Evolutionary conservation across 2,888 invertebrate species (phyloP).

Genomic region (Nasonovia ribisnigri): DNA sequence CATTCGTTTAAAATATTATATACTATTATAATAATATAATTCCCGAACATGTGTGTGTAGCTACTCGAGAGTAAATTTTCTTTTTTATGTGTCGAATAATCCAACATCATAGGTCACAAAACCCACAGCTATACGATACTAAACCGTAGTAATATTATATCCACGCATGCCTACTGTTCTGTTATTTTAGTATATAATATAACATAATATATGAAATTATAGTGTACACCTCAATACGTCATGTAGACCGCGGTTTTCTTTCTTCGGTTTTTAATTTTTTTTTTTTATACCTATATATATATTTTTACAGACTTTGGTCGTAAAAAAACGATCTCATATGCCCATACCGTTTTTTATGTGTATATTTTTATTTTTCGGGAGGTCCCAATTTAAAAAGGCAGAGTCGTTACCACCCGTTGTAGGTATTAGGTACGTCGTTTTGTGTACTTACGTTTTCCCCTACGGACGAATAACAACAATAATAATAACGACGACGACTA

Average conservation of each 20-base stretch:
- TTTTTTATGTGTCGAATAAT: not conserved
- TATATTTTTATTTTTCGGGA: conserved; percentile 35
- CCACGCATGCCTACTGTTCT: not conserved
- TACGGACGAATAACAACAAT: conserved; percentile 35
- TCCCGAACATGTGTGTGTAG: not conserved
- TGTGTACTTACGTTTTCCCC: conserved; percentile 29
- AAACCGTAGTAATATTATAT: not conserved
- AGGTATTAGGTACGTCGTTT: not conserved
- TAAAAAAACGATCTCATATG: conserved; percentile 13
- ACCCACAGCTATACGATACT: not conserved
- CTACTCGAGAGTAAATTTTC: conserved; percentile 6
- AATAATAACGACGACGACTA: conserved; percentile 10
- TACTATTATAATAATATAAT: not conserved
- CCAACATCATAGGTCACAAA: conserved; percentile 10
- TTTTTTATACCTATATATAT: not conserved
- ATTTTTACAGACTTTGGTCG: not conserved
- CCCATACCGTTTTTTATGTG: conserved; percentile 7
- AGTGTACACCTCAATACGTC: no score
- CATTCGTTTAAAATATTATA: not conserved
- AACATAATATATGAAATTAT: not conserved
- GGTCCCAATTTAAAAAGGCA: conserved; percentile 31
- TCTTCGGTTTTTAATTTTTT: not conserved
- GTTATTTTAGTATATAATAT: not conserved
- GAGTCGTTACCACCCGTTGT: not conserved
- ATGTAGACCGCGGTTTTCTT: conserved; percentile 9